phyloP scores from a whole-genome alignment of 1,140 invertebrate genomes.

The Cephus cinctus region DNA sequence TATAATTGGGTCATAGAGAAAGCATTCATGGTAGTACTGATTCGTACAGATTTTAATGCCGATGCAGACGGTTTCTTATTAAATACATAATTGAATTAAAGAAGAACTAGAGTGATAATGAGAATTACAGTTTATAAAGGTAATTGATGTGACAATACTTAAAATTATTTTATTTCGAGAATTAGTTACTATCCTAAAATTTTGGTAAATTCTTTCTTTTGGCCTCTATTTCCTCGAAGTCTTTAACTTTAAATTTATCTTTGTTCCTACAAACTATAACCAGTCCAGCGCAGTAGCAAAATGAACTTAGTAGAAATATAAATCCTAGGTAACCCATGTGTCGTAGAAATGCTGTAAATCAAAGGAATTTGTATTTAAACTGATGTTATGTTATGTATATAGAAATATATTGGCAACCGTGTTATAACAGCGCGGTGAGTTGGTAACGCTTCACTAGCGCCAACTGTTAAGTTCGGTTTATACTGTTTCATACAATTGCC shows the following conservation, averaged over 20 bases:
- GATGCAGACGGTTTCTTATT: background rate
- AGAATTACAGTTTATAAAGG: too few relatives aligned
- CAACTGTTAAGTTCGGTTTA: background rate
- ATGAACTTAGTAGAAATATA: constrained; percentile 53
- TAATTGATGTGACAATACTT: background rate
- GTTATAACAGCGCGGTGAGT: too few relatives aligned
- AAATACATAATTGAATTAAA: too few relatives aligned
- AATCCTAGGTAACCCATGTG: constrained; percentile 60
- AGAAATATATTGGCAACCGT: too few relatives aligned
- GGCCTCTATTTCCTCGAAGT: constrained; percentile 12
- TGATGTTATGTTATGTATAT: too few relatives aligned
- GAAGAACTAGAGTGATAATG: too few relatives aligned
- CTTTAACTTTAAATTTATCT: constrained; percentile 24
- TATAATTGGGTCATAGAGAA: too few relatives aligned
- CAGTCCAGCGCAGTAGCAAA: constrained; percentile 59
- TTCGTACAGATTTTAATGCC: background rate
- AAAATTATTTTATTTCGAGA: background rate
- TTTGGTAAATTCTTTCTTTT: background rate
- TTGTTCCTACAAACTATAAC: constrained; percentile 45
- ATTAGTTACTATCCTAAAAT: background rate
- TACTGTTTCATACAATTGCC: constrained; percentile 10
- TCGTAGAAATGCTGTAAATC: constrained; percentile 52
- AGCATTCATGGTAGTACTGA: too few relatives aligned
- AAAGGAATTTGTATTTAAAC: constrained; percentile 13
- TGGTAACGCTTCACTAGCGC: background rate